A percentile compares a stretch with the other conserved stretches of the same genome.
Evolutionary conservation across 1,140 invertebrate species (phyloP).

Genomic region (Aphelinus atriplicis): DNA sequence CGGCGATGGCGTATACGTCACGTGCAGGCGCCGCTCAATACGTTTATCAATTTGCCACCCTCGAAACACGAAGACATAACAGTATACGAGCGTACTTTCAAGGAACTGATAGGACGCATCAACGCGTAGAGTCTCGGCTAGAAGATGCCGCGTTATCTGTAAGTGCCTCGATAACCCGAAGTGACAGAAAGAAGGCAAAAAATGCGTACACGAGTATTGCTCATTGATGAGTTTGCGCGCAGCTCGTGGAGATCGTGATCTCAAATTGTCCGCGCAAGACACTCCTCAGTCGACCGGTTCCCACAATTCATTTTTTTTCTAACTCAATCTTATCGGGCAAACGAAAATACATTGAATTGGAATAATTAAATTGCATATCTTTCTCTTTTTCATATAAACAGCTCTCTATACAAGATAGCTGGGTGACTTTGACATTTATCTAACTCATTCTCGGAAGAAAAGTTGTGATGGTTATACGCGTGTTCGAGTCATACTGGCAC

Average conservation of each 20-base stretch:
- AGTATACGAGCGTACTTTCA: conserved; percentile 40
- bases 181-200: conserved; percentile 9
- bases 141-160: conserved; percentile 23
- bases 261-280: not conserved
- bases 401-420: too few relatives aligned
- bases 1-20: conserved; percentile 21
- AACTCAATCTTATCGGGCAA: too few relatives aligned
- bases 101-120: conserved; percentile 43
- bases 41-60: conserved; percentile 45
- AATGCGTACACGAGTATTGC: not conserved
- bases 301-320: too few relatives aligned
- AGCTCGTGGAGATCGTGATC: conserved; percentile 6
- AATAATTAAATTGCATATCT: not conserved
- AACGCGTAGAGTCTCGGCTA: conserved; percentile 16
- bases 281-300: too few relatives aligned
- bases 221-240: conserved; percentile 4
- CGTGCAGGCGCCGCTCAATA: conserved; percentile 35
- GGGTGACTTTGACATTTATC: too few relatives aligned
- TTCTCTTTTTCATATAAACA: too few relatives aligned
- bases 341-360: conserved; percentile 10
- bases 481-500: too few relatives aligned
- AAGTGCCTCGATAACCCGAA: conserved; percentile 52
- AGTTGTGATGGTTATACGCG: too few relatives aligned
- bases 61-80: conserved; percentile 49
- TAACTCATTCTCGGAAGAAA: too few relatives aligned